A percentile compares a stretch with the other conserved stretches of the same genome.
Conservation (phyloP, 2,113 vertebrate genomes). For the Sander vitreus region DNA sequence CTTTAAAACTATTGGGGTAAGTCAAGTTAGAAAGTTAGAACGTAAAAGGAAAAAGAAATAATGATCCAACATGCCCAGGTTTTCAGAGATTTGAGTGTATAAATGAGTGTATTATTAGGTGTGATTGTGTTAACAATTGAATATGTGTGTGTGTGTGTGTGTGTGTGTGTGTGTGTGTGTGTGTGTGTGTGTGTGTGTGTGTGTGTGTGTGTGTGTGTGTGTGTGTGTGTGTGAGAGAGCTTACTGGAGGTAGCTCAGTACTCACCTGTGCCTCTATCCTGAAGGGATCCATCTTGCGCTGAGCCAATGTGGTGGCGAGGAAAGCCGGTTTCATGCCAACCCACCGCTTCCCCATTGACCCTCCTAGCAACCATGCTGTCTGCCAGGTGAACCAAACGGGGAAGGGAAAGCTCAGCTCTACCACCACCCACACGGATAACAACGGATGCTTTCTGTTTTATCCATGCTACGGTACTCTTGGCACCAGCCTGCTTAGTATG, state of each 20-base stretch:
- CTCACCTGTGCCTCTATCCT: slow-evolving; percentile 34
- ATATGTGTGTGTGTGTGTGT: not conserved
- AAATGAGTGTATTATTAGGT: slow-evolving; percentile 19
- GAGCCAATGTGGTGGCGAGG: slow-evolving; percentile 41
- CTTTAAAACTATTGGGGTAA: slow-evolving; percentile 41
- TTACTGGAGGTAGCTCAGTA: slow-evolving; percentile 17
- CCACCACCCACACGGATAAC: slow-evolving; percentile 56
- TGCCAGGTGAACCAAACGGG: slow-evolving; percentile 56
- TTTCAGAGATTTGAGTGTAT: not conserved
- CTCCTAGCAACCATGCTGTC: slow-evolving; percentile 42
- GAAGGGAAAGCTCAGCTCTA: slow-evolving; percentile 21
- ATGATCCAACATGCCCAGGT: not conserved
- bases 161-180: slow-evolving; percentile 20
- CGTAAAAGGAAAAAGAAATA: slow-evolving; percentile 11
- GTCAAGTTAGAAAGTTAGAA: not conserved
- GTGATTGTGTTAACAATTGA: slow-evolving; percentile 2
- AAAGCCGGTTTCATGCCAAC: slow-evolving; percentile 57
- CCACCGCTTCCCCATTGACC: slow-evolving; percentile 49
- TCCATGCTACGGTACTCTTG: slow-evolving; percentile 18
- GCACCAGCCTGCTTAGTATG: slow-evolving; percentile 59
- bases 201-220: slow-evolving; percentile 18
- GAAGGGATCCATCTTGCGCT: slow-evolving; percentile 31
- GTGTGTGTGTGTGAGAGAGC: no score
- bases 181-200: slow-evolving; percentile 19
- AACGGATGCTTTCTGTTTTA: slow-evolving; percentile 45